Percentiles rank a stretch among this genome's conserved stretches.
Evolutionary conservation across 2,888 invertebrate genomes (phyloP).

Genomic region (Drosophila austrosaltans): DNA sequence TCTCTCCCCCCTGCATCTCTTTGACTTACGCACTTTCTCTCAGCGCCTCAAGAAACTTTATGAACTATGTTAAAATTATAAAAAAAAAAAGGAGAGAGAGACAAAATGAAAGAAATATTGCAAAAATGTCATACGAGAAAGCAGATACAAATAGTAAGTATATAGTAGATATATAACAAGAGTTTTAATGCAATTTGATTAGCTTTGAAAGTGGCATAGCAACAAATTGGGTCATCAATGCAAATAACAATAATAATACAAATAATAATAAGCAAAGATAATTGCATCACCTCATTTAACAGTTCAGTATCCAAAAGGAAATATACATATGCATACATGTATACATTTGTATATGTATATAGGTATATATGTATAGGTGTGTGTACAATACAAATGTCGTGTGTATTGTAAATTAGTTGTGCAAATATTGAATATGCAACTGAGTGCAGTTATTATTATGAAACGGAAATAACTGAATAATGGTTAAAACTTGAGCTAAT

Average conservation of each 20-base stretch:
- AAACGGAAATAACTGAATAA: slow-evolving; percentile 51
- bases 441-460: slow-evolving; percentile 49
- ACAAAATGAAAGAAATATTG: slow-evolving; percentile 53
- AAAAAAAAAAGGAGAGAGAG: slow-evolving; percentile 28
- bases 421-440: slow-evolving; percentile 67
- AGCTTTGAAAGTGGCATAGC: slow-evolving; percentile 72
- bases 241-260: slow-evolving; percentile 14
- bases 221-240: slow-evolving; percentile 65
- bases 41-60: slow-evolving; percentile 65
- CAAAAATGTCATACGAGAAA: slow-evolving; percentile 64
- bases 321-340: not conserved
- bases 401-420: slow-evolving; percentile 60
- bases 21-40: slow-evolving; percentile 72
- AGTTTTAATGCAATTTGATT: slow-evolving; percentile 64
- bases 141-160: slow-evolving; percentile 66
- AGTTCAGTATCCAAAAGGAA: slow-evolving; percentile 53
- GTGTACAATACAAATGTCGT: slow-evolving; percentile 13
- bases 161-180: slow-evolving; percentile 1
- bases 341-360: not conserved
- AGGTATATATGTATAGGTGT: too few relatives aligned
- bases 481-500: slow-evolving; percentile 14
- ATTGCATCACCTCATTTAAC: slow-evolving; percentile 63
- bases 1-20: slow-evolving; percentile 16
- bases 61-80: slow-evolving; percentile 74
- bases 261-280: slow-evolving; percentile 1